These are phyloP conservation scores for Rhincodon typus DNA, from an alignment of 2,797 vertebrate genomes.

Conservation along the genomic window DNA sequence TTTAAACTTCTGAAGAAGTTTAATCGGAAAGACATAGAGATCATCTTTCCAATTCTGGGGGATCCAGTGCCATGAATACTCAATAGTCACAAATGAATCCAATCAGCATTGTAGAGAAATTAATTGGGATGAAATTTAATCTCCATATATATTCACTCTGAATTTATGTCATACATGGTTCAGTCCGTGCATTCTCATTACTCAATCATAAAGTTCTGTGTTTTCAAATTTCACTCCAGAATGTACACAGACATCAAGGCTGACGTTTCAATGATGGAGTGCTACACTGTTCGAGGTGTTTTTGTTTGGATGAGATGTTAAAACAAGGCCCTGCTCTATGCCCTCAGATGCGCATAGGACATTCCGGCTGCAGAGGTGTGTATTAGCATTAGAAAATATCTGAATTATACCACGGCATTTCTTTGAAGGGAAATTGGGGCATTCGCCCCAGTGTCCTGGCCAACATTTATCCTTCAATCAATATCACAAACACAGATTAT, in stretches of 20 bases:
- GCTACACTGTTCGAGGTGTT: too few relatives aligned
- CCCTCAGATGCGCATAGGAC: too few relatives aligned
- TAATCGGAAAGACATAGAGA: background rate
- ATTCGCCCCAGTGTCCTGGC: too few relatives aligned
- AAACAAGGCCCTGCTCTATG: too few relatives aligned
- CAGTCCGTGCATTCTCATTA: background rate
- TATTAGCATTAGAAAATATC: too few relatives aligned
- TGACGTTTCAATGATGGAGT: background rate
- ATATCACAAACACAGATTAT: too few relatives aligned
- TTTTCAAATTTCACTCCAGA: background rate
- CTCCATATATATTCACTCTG: background rate
- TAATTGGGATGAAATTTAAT: background rate
- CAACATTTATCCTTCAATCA: too few relatives aligned
- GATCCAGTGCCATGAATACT: background rate
- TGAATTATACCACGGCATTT: too few relatives aligned
- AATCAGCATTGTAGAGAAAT: background rate
- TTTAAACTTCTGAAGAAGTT: background rate
- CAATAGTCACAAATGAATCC: background rate
- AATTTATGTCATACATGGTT: background rate
- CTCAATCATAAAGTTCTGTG: background rate
- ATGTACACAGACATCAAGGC: background rate
- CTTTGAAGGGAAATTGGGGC: too few relatives aligned
- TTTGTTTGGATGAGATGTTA: too few relatives aligned
- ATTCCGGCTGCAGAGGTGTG: too few relatives aligned
- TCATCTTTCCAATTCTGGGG: background rate